A percentile compares a stretch with the other conserved stretches of the same genome.
These are phyloP conservation scores for Ips typographus DNA, from an alignment of 1,140 invertebrate species.

Conservation along the genomic window DNA sequence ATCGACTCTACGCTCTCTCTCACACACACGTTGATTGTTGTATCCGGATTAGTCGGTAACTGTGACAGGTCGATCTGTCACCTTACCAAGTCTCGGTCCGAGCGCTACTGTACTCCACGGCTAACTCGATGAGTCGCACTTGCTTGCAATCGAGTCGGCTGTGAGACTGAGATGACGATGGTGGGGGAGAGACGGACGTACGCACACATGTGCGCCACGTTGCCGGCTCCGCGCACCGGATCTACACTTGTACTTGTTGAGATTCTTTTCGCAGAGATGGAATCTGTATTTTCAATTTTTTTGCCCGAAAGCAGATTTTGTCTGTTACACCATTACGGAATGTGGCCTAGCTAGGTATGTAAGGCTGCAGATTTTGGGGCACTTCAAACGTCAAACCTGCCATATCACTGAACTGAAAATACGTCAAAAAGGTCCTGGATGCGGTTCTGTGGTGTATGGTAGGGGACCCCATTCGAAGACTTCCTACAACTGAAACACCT, in stretches of 20 bases:
- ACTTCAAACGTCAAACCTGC: too few relatives aligned
- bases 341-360: neutral
- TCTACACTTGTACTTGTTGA: conserved; percentile 40
- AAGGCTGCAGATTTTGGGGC: too few relatives aligned
- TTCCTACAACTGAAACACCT: conserved; percentile 28
- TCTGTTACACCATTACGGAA: neutral
- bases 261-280: too few relatives aligned
- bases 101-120: conserved; percentile 20
- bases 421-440: neutral
- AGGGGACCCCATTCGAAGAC: conserved; percentile 27
- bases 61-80: conserved; percentile 29
- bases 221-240: conserved; percentile 40
- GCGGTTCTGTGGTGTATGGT: conserved; percentile 9
- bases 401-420: too few relatives aligned
- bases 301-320: neutral
- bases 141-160: conserved; percentile 13
- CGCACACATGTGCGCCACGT: conserved; percentile 36
- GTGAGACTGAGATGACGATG: neutral
- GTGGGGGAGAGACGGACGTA: conserved; percentile 16
- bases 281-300: too few relatives aligned
- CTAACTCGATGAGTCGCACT: conserved; percentile 25
- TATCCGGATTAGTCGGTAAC: conserved; percentile 23
- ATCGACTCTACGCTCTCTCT: too few relatives aligned
- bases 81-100: conserved; percentile 28
- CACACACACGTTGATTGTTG: neutral